Evolutionary conservation across 2,888 invertebrate genomes (phyloP).

Genomic region (Epinotia ramella): DNA sequence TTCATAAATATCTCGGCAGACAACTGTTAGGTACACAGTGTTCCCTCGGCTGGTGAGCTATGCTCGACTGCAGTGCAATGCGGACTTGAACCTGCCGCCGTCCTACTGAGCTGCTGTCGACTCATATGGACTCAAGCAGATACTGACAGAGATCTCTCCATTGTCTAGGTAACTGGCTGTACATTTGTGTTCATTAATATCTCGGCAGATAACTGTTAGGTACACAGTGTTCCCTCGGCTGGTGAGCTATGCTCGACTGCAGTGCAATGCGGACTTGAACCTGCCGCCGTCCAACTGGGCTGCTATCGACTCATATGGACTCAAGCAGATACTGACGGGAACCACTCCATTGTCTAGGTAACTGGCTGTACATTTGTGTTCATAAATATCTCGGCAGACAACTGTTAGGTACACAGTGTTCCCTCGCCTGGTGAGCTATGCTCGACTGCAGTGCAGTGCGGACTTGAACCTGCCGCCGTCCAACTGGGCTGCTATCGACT

Average conservation of each 20-base stretch:
- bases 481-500: too few relatives aligned
- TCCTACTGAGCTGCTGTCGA: slow-evolving; percentile 74
- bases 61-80: slow-evolving; percentile 92
- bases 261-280: slow-evolving; percentile 95
- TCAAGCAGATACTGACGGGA: slow-evolving; percentile 90
- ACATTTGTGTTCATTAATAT: too few relatives aligned
- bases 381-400: too few relatives aligned
- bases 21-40: slow-evolving; percentile 85
- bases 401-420: too few relatives aligned
- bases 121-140: too few relatives aligned
- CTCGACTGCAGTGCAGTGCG: too few relatives aligned
- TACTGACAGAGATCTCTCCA: too few relatives aligned
- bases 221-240: slow-evolving; percentile 92
- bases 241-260: slow-evolving; percentile 90
- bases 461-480: too few relatives aligned
- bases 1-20: too few relatives aligned
- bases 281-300: slow-evolving; percentile 96
- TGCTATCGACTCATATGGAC: slow-evolving; percentile 89
- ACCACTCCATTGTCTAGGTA: slow-evolving; percentile 92
- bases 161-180: too few relatives aligned
- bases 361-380: too few relatives aligned
- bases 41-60: slow-evolving; percentile 92
- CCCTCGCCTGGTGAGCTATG: too few relatives aligned
- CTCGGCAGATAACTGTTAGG: slow-evolving; percentile 33
- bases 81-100: slow-evolving; percentile 95